Percentiles rank a stretch among this genome's conserved stretches.
Evolutionary conservation across 2,797 vertebrate species (phyloP).

Genomic region (Megalops cyprinoides): DNA sequence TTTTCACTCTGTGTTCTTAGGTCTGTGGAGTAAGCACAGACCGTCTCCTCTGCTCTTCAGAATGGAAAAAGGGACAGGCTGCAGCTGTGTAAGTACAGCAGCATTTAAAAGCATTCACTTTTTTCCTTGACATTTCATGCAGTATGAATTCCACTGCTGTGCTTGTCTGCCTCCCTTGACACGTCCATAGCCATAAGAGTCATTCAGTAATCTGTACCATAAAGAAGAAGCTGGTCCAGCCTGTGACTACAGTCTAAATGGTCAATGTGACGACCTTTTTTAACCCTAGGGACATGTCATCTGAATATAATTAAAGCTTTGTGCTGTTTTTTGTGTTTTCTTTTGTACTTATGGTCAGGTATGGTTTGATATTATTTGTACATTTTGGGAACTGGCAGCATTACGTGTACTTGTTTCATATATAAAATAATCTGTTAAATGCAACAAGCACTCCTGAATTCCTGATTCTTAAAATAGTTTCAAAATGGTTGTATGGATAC

Average conservation of each 20-base stretch:
- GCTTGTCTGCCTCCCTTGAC: neutral
- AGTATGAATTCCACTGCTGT: slow-evolving; percentile 13
- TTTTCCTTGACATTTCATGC: slow-evolving; percentile 3
- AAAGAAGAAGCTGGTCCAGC: neutral
- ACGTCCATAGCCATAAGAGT: neutral
- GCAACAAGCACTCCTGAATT: neutral
- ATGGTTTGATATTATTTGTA: neutral
- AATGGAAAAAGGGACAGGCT: neutral
- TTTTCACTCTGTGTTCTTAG: slow-evolving; percentile 27
- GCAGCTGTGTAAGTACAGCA: neutral
- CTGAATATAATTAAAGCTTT: neutral
- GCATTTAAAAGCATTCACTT: slow-evolving; percentile 7
- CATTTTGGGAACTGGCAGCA: too few species aligned
- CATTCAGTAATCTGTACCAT: neutral
- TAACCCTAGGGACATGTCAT: neutral
- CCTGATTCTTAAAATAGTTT: neutral
- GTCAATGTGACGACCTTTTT: neutral
- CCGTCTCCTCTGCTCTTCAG: slow-evolving; percentile 35
- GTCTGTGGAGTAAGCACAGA: slow-evolving; percentile 33
- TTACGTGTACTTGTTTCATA: too few species aligned
- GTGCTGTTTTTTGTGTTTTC: neutral
- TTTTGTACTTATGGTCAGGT: neutral
- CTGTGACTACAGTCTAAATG: neutral
- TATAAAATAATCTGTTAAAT: too few species aligned
- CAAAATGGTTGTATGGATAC: neutral